Evolutionary conservation across 2,113 vertebrate genomes (phyloP).

Genomic region (Rhinopomastus cyanomelas): DNA sequence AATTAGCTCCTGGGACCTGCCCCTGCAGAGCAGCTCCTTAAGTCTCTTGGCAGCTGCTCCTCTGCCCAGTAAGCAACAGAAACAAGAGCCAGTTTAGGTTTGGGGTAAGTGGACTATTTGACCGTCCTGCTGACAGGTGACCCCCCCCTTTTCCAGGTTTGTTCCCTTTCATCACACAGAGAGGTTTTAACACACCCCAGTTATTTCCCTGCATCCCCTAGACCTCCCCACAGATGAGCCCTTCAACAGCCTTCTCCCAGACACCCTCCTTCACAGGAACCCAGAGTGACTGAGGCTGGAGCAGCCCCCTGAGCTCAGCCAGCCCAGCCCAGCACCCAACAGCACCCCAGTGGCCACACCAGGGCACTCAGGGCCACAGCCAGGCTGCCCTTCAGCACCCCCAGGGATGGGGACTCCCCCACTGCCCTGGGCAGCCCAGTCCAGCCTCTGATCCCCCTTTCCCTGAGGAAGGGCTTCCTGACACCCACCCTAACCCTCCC

Average conservation of each 20-base stretch:
- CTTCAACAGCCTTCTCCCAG: background rate
- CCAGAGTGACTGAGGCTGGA: too few species aligned
- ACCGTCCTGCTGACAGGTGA: background rate
- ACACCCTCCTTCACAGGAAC: background rate
- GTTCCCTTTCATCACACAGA: background rate
- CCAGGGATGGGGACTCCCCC: too few species aligned
- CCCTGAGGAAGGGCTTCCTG: too few species aligned
- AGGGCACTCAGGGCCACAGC: too few species aligned
- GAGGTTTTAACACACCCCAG: background rate
- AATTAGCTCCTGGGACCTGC: conserved; percentile 1
- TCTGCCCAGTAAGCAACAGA: background rate
- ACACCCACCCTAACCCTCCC: too few species aligned
- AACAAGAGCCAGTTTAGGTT: background rate
- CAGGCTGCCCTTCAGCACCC: too few species aligned
- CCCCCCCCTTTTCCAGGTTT: background rate
- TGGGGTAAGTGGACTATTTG: background rate
- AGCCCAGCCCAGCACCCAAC: too few species aligned
- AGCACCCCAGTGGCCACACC: too few species aligned
- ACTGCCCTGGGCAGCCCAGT: too few species aligned
- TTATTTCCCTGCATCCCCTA: background rate
- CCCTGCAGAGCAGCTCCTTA: background rate
- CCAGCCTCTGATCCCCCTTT: too few species aligned
- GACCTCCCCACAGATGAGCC: background rate
- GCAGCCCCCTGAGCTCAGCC: too few species aligned
- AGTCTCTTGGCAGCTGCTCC: background rate